Evolutionary conservation across 2,113 vertebrate genomes (phyloP).

Genomic region (Emydocephalus ijimae): DNA sequence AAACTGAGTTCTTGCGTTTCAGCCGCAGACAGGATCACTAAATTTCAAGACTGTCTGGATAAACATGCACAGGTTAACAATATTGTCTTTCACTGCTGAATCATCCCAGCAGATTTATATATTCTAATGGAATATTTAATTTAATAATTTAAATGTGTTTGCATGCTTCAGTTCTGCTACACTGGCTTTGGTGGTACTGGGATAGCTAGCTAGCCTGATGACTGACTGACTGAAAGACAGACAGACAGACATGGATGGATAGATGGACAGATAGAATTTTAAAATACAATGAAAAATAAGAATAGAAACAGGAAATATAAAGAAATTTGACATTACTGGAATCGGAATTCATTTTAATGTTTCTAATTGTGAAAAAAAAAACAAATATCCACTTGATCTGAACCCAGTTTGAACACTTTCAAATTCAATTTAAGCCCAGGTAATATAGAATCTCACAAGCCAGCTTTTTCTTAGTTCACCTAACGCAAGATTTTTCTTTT

Average conservation of each 20-base stretch:
- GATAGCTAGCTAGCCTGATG: background rate
- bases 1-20: background rate
- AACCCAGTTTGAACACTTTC: background rate
- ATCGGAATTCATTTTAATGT: background rate
- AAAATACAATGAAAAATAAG: background rate
- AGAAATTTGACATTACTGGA: background rate
- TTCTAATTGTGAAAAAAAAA: background rate
- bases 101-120: background rate
- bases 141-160: background rate
- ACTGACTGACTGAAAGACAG: no score
- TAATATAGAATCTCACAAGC: background rate
- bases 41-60: background rate
- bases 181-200: background rate
- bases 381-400: background rate
- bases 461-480: background rate
- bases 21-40: background rate
- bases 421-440: background rate
- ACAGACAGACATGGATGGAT: no score
- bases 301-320: background rate
- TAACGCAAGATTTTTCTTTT: background rate
- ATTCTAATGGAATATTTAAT: background rate
- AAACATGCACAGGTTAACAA: background rate
- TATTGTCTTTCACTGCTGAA: background rate
- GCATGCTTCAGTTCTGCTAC: background rate
- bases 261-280: background rate